Evolutionary conservation across 2,888 invertebrate species (phyloP).

Genomic region (Sthenelais limicola): DNA sequence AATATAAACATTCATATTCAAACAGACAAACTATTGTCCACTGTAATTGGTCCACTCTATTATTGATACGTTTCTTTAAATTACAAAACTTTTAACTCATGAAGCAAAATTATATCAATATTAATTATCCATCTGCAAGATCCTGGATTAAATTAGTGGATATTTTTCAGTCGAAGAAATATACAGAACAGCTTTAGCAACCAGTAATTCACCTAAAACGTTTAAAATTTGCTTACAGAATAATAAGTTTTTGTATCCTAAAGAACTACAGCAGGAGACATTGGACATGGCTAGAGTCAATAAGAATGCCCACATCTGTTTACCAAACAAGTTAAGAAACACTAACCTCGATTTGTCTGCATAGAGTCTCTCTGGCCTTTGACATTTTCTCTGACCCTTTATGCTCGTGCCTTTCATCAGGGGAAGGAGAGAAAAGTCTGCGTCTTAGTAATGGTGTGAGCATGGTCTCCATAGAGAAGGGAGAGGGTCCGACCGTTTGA

Average conservation of each 20-base stretch:
- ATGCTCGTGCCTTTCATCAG: slow-evolving; percentile 53
- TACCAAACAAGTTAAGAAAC: background rate
- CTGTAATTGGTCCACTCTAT: no score
- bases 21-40: no score
- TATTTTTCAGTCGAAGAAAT: no score
- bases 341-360: slow-evolving; percentile 76
- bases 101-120: no score
- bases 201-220: no score
- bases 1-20: no score
- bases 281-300: background rate
- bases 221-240: no score
- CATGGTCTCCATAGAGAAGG: slow-evolving; percentile 75
- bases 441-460: slow-evolving; percentile 78
- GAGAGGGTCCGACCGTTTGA: slow-evolving; percentile 60
- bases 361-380: slow-evolving; percentile 76
- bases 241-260: background rate
- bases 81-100: no score
- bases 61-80: no score
- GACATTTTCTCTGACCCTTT: slow-evolving; percentile 63
- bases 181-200: no score
- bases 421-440: slow-evolving; percentile 76
- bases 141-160: no score
- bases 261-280: background rate
- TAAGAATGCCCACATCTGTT: background rate
- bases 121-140: no score